Evolutionary conservation across 2,888 invertebrate genomes (phyloP), one percentile per base, ranked within the genome.

Genomic region (Argyresthia albistria): DNA sequence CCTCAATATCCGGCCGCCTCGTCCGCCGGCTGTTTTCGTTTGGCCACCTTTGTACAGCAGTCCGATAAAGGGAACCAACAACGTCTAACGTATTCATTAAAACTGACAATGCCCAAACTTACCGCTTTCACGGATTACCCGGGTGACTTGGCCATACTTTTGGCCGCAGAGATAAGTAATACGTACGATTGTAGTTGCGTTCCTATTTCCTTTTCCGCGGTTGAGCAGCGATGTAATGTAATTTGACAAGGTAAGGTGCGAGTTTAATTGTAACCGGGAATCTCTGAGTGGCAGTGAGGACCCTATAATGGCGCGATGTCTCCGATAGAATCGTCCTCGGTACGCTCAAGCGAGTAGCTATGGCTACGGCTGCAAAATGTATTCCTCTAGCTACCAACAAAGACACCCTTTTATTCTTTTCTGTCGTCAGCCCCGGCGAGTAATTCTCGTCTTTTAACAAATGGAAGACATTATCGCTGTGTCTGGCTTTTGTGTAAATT

Each of bases 371-470:
- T 72, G 76, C 74, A 77, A 78, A 80, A 78, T 80, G 72, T 79
- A 77, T 77, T 73, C 70, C 70, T 73, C 71, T 62, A 59, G 69
- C 69, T 61, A 69, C 69, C 70, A 76, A 77, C 77, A 76, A 76
- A 76, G 75, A 78, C 75, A 75, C 74, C 69, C 69, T 73, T 76
- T 76, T 76, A 77, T 81, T 78, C 73, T 73, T 76, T 80, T 77
- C 73, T 72, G 76, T 76, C 75, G 72, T 74, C 76, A 71, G 69
- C 64, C 67, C 64, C 67, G 67, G 67, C 66, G 72, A 69, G 74
- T 79, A 81, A 80, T 80, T 80, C 79, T 74, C 73, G 70, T 79
- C 79, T 77, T 73, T 78, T 80, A 81, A 80, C 76, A 80, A 80
- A 81, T 80, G 81, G 78, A 76, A 77, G 80, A 80, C 77, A 81